Percentiles rank a stretch among this genome's conserved stretches.
These are phyloP conservation scores for Amphiduros pacificus DNA, from an alignment of 2,888 invertebrate species.

Conservation along the genomic window DNA sequence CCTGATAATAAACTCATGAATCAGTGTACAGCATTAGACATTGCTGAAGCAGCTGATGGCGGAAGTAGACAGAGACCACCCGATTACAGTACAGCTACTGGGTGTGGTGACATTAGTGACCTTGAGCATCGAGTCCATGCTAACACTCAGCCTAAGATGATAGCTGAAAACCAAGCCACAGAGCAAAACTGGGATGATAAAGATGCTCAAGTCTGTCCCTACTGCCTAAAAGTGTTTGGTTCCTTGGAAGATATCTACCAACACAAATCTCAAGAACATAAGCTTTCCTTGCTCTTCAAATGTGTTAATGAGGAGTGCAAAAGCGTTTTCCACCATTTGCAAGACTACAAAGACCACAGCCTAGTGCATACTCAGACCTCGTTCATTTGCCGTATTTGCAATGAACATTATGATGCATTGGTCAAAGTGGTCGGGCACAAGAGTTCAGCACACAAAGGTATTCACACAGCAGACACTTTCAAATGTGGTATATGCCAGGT, in stretches of 20 bases:
- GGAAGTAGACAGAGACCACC: too few species aligned
- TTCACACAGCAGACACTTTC: neutral
- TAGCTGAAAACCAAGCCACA: neutral
- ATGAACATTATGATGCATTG: constrained; percentile 21
- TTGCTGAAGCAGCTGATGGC: too few species aligned
- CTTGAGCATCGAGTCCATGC: too few species aligned
- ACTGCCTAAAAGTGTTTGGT: constrained; percentile 9
- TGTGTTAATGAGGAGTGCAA: constrained; percentile 21
- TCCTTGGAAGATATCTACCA: constrained; percentile 9
- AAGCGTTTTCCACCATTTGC: constrained; percentile 16
- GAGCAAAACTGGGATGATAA: neutral
- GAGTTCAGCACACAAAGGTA: constrained; percentile 6
- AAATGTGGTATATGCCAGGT: constrained; percentile 9
- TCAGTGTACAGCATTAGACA: too few species aligned
- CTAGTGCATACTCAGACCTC: constrained; percentile 21
- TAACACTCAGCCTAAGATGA: too few species aligned
- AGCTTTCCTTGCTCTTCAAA: constrained; percentile 18
- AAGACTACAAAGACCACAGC: constrained; percentile 21
- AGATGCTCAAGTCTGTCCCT: constrained; percentile 14
- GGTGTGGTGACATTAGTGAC: too few species aligned
- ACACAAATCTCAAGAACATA: constrained; percentile 22
- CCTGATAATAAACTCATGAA: too few species aligned
- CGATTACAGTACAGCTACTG: too few species aligned
- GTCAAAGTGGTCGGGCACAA: constrained; percentile 16
- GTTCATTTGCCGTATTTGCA: constrained; percentile 30